Base-by-base conservation (phyloP, 2,797 vertebrate genomes). In the Poeciliopsis gracilis region DNA sequence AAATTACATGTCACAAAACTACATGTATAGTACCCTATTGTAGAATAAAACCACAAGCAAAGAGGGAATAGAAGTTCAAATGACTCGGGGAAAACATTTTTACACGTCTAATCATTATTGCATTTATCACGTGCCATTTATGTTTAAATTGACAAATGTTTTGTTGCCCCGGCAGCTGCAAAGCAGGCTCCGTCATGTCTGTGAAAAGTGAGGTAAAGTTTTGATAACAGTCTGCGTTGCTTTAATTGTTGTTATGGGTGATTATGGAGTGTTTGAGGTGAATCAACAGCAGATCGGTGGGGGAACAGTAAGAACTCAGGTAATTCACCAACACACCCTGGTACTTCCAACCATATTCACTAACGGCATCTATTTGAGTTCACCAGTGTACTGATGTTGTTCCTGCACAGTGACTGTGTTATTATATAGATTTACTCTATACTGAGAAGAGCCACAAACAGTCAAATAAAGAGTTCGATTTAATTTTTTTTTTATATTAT, bases 191-290 rank as follows among this genome's bases (percentile, higher is more conserved):
- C 20, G 15, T 76, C 80, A 25, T 69, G 81, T 85, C 82, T 73
- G 70, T 53, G 75, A 77, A 82, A 81, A 81, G 63, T 49, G 78
- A 73, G 30, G 72, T 77, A 75, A 88, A 89, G 76, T 83, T 82
- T 73, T 73, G 85, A 84, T 85, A 86, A 86, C 83, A 85, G 80
- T 70, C 72, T 46, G 61, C 78, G 73, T 70, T 73, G 71, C 89
- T 88, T 77, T 87, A 67, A 63, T 93, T 88, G 86, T 85, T 86
- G 76, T 84, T 85, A 73, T 76, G 71, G 78, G 86, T 83, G 84
- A 91, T 92, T 88, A 80, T 78, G 80, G 57, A 75, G 78, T 72
- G 77, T 88, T 77, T 2, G 36, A 79, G 89, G 90, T 89, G 90
- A 88, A 72, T 89, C 84, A 71, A 87, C 83, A 87, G 78, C 66